Conservation (phyloP, 2,888 invertebrate species). For the Charanyca ferruginea region DNA sequence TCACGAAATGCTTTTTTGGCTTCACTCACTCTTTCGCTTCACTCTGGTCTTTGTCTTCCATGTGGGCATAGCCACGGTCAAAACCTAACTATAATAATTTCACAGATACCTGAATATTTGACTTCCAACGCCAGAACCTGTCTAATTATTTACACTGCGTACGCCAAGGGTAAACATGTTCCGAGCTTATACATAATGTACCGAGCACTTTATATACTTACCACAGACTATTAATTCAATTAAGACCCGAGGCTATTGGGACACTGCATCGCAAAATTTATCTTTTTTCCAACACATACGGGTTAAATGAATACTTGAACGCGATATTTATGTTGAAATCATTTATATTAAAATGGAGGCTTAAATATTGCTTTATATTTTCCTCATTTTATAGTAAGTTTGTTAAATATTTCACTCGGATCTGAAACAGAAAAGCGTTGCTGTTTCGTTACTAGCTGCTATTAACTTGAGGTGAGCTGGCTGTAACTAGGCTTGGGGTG, state of each 20-base stretch:
- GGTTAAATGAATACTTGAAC: constrained; percentile 20
- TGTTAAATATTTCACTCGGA: too few relatives aligned
- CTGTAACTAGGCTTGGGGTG: too few relatives aligned
- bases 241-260: constrained; percentile 65
- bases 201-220: constrained; percentile 63
- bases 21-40: too few relatives aligned
- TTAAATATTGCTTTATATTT: neutral
- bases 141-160: constrained; percentile 36
- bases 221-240: constrained; percentile 80
- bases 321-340: constrained; percentile 14
- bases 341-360: constrained; percentile 12
- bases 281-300: constrained; percentile 40
- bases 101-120: constrained; percentile 1
- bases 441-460: too few relatives aligned
- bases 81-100: neutral
- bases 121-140: neutral
- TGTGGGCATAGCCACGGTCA: too few relatives aligned
- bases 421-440: too few relatives aligned
- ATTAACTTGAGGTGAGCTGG: too few relatives aligned
- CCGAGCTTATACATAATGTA: constrained; percentile 38
- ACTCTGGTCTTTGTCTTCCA: too few relatives aligned
- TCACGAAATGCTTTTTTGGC: too few relatives aligned
- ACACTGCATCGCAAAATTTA: constrained; percentile 66
- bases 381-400: neutral
- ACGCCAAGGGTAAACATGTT: constrained; percentile 31